Evolutionary conservation across 2,888 invertebrate species (phyloP).

Genomic region (Nebria brevicollis): DNA sequence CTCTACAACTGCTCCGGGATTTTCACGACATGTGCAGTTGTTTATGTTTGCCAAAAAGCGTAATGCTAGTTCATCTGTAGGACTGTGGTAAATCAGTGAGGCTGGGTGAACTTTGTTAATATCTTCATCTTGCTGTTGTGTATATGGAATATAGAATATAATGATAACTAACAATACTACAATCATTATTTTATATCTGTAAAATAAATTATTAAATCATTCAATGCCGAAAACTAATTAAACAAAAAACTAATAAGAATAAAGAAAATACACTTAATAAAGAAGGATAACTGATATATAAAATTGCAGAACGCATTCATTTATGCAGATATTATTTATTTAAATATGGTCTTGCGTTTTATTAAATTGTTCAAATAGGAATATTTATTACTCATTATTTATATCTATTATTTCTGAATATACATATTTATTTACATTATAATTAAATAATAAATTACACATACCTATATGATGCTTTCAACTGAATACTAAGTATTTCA

Average conservation of each 20-base stretch:
- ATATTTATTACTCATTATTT: not conserved
- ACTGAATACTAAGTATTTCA: no score
- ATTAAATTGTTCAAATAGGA: not conserved
- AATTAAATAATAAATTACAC: no score
- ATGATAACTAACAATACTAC: not conserved
- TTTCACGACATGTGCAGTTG: conserved; percentile 67
- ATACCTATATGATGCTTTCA: no score
- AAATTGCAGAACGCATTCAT: not conserved
- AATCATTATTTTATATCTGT: no score
- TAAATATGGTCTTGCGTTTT: not conserved
- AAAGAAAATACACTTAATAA: no score
- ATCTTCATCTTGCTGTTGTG: conserved; percentile 2
- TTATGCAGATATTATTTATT: not conserved
- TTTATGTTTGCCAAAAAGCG: conserved; percentile 52
- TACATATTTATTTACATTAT: not conserved
- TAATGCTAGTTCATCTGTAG: not conserved
- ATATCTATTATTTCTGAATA: not conserved
- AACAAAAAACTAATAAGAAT: no score
- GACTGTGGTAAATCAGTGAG: conserved; percentile 7
- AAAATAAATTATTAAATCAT: no score
- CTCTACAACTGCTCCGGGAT: conserved; percentile 59
- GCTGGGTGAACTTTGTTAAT: not conserved
- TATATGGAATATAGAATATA: not conserved
- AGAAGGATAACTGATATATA: no score
- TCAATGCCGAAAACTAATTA: no score